These are phyloP conservation scores for Tribolium castaneum DNA, from an alignment of 1,140 invertebrate species.

Conservation along the genomic window DNA sequence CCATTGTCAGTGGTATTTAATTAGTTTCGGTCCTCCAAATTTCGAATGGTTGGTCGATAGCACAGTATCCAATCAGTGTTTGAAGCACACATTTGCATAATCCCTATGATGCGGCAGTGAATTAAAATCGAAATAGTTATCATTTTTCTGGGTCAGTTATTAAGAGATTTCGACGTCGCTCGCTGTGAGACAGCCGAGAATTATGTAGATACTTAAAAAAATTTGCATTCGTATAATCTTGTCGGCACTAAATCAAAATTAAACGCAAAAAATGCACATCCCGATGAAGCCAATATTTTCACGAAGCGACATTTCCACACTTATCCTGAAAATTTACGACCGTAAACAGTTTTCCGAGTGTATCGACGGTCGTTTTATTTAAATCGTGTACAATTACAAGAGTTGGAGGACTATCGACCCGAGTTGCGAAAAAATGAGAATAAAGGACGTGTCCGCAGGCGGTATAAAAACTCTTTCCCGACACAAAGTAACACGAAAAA, in stretches of 20 bases:
- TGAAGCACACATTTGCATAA: background rate
- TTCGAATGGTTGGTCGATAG: background rate
- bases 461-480: background rate
- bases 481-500: conserved; percentile 17
- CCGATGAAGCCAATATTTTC: conserved; percentile 9
- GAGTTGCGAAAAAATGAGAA: background rate
- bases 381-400: background rate
- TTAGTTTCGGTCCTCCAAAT: background rate
- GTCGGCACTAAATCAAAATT: conserved; percentile 4
- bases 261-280: background rate
- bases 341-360: background rate
- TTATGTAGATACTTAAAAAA: background rate
- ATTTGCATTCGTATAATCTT: conserved; percentile 25
- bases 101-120: background rate
- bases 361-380: background rate
- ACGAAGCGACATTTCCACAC: background rate
- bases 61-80: background rate
- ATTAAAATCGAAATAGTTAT: background rate
- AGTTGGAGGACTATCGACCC: background rate
- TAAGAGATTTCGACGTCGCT: background rate
- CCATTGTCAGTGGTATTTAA: background rate
- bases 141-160: conserved; percentile 4
- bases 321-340: background rate
- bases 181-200: background rate
- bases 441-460: conserved; percentile 10